Percentiles rank a stretch among this genome's conserved stretches.
Conservation (phyloP, 2,888 invertebrate genomes). For the Margaritifera margaritifera region DNA sequence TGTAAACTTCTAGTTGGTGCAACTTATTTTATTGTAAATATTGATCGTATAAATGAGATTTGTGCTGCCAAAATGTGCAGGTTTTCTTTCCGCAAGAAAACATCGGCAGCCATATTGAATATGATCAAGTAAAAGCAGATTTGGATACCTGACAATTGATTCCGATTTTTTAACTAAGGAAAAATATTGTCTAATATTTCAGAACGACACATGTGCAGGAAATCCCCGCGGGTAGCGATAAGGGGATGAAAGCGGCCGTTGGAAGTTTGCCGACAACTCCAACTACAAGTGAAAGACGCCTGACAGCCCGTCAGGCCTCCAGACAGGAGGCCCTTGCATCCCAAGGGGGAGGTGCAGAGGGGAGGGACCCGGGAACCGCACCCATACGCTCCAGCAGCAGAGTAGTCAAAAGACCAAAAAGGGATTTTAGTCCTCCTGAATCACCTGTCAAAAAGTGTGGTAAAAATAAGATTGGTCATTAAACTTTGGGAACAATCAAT, state of each 20-base stretch:
- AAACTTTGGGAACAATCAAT: neutral
- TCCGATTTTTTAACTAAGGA: too few species aligned
- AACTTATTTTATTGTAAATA: too few species aligned
- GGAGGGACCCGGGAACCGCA: neutral
- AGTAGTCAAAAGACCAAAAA: constrained; percentile 48
- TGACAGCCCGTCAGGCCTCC: constrained; percentile 33
- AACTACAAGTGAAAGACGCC: constrained; percentile 17
- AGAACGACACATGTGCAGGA: too few species aligned
- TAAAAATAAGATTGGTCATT: constrained; percentile 11
- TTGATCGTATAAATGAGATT: too few species aligned
- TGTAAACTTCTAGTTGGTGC: too few species aligned
- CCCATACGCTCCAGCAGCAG: constrained; percentile 52
- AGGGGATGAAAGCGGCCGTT: constrained; percentile 14
- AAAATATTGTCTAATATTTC: too few species aligned
- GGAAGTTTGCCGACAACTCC: neutral
- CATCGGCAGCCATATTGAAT: constrained; percentile 50
- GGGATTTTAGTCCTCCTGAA: constrained; percentile 54
- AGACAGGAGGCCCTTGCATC: constrained; percentile 26
- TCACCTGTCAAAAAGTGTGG: constrained; percentile 55
- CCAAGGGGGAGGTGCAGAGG: constrained; percentile 2
- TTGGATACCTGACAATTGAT: too few species aligned
- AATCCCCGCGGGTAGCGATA: neutral
- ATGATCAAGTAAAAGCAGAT: too few species aligned
- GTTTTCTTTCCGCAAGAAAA: neutral
- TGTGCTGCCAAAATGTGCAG: too few species aligned